Evolutionary conservation across 2,888 invertebrate genomes (phyloP), one percentile per base, ranked within the genome.

Genomic region (Tenodera sinensis): DNA sequence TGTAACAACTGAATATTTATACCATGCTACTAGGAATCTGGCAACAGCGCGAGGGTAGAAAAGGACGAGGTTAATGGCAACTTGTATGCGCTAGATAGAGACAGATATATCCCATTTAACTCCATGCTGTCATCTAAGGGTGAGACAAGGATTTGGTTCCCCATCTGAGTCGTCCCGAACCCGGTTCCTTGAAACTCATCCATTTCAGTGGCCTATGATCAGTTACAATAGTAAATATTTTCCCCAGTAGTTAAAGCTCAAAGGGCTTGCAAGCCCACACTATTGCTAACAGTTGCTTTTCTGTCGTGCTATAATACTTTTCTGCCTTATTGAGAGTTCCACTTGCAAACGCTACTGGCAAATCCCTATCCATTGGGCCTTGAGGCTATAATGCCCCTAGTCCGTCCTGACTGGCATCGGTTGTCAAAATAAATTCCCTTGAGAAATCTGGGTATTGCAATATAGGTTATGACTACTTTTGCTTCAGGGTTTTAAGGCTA

Each of bases 201-300:
- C 30, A 30, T 30, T 88, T 87, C 3, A 93, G 90, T 0, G 92
- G 92, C 88, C n/a, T n/a, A 89, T 93, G 92, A 89, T 92, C 92
- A 0, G 92, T 92, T 2, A 92, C 89, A 20, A 92, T 91, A 28
- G 85, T 89, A 85, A 92, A 92, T 84, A 90, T 91, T 90, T 90
- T 83, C 92, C 92, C 85, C 91, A 92, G 6, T 92, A 27, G 88
- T 92, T 92, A 0, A 91, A 92, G 81, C 92, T 84, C n/a, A n/a
- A n/a, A 84, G 89, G 92, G 91, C 86, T 91, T 91, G 1, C 91
- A 90, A 1, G n/a, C n/a, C n/a, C n/a, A n/a, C n/a, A n/a, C n/a
- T n/a, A n/a, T n/a, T n/a, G n/a, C n/a, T n/a, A n/a, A n/a, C n/a
- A n/a, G n/a, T n/a, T n/a, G n/a, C n/a, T n/a, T 91, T 86, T 92